phyloP scores from a whole-genome alignment of 2,797 vertebrate genomes.

The Heliangelus exortis region DNA sequence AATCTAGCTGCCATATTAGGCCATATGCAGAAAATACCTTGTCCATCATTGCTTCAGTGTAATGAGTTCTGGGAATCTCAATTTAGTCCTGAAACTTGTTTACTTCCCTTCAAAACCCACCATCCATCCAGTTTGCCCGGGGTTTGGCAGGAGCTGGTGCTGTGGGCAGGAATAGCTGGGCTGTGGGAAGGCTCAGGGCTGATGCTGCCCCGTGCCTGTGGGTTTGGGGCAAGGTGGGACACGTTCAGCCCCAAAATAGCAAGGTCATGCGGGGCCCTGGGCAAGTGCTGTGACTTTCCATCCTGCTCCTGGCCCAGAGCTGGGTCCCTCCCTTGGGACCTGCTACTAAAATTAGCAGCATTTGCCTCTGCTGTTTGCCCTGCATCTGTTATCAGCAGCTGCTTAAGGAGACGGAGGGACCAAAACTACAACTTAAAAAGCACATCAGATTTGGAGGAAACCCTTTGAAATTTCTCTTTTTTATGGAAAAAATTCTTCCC shows the following conservation, averaged over 20 bases:
- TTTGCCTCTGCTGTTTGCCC: rapidly evolving
- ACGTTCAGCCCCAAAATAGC: constrained; percentile 35
- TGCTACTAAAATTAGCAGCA: constrained; percentile 31
- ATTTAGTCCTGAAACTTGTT: constrained; percentile 34
- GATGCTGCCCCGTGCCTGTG: background rate
- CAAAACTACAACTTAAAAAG: background rate
- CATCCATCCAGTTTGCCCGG: background rate
- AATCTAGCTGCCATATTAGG: background rate
- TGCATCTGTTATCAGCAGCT: background rate
- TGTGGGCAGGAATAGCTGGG: background rate
- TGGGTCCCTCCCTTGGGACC: background rate
- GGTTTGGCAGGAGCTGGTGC: background rate
- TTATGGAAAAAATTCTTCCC: background rate
- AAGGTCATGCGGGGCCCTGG: background rate
- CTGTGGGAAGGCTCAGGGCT: background rate
- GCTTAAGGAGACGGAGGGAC: background rate
- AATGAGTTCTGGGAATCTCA: background rate
- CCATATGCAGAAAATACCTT: background rate
- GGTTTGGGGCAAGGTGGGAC: constrained; percentile 7
- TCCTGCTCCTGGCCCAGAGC: background rate
- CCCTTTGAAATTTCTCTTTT: background rate
- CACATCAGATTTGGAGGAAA: background rate
- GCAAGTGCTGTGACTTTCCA: constrained; percentile 36
- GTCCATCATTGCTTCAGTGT: background rate
- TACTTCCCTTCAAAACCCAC: constrained; percentile 26